phyloP scores from a whole-genome alignment of 2,888 invertebrate species.

The Pseudoips prasinana region DNA sequence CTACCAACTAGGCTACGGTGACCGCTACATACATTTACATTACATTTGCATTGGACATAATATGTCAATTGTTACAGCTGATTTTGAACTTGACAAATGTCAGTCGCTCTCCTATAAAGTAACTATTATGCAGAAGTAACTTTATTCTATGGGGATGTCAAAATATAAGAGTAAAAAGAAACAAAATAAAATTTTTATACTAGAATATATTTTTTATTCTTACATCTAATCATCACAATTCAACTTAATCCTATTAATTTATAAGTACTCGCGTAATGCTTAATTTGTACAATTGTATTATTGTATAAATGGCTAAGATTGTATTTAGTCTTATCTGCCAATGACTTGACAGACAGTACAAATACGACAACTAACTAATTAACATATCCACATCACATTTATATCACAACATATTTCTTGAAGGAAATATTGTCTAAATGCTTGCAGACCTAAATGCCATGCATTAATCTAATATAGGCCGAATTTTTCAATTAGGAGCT shows the following conservation, averaged over 20 bases:
- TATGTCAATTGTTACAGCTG: no score
- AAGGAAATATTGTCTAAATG: conserved; percentile 27
- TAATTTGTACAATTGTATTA: conserved; percentile 14
- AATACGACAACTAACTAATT: conserved; percentile 14
- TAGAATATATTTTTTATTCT: conserved; percentile 14
- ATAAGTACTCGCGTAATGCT: conserved; percentile 10
- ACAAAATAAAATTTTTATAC: not conserved
- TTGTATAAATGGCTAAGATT: conserved; percentile 10
- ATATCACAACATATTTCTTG: conserved; percentile 22
- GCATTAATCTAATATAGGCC: conserved; percentile 1
- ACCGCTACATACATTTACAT: no score
- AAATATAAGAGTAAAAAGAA: no score
- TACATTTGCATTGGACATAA: no score
- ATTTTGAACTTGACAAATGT: no score
- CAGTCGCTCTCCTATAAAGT: no score
- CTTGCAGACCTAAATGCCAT: conserved; percentile 11
- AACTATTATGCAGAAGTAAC: no score
- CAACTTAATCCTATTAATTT: conserved; percentile 9
- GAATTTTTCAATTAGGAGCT: no score
- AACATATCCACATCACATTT: conserved; percentile 21
- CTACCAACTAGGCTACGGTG: no score
- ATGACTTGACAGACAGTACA: conserved; percentile 1
- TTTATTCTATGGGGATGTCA: no score
- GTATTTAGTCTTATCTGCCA: conserved; percentile 20
- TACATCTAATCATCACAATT: conserved; percentile 40